Conservation (phyloP, 2,113 vertebrate species). For the Prochilodus magdalenae region DNA sequence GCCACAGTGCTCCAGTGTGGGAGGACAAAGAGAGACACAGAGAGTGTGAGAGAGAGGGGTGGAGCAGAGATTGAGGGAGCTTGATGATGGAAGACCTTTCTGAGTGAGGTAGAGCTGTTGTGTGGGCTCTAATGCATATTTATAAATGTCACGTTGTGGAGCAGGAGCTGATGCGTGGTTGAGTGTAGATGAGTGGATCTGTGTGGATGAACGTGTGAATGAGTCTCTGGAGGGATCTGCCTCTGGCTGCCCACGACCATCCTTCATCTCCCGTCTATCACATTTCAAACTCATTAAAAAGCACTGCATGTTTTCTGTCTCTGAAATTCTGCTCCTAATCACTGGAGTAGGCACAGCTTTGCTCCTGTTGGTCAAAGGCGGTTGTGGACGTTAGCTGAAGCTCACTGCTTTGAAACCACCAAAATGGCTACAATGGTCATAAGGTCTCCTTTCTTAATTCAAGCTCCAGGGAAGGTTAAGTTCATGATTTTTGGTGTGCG, state of each 20-base stretch:
- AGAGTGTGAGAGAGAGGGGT: constrained; percentile 12
- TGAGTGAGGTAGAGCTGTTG: constrained; percentile 30
- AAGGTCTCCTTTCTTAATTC: too few relatives aligned
- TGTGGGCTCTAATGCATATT: constrained; percentile 54
- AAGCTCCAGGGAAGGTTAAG: too few relatives aligned
- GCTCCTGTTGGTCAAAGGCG: not conserved
- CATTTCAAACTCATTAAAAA: not conserved
- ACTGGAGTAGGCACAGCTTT: too few relatives aligned
- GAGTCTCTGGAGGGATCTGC: constrained; percentile 7
- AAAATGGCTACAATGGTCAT: too few relatives aligned
- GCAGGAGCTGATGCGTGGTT: constrained; percentile 28
- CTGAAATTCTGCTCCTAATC: not conserved
- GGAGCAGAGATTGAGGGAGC: not conserved
- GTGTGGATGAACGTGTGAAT: constrained; percentile 24
- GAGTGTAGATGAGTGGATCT: not conserved
- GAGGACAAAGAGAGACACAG: constrained; percentile 13
- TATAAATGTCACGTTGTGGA: constrained; percentile 55
- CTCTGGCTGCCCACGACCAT: constrained; percentile 4
- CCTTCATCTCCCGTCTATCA: not conserved
- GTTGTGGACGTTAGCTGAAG: not conserved
- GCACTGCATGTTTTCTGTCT: not conserved
- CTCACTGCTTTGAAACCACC: too few relatives aligned
- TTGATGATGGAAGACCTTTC: constrained; percentile 38
- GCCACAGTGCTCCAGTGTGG: constrained; percentile 29
- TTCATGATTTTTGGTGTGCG: too few relatives aligned